Evolutionary conservation across 2,113 vertebrate genomes (phyloP).

Genomic region (Leucoraja erinaceus): DNA sequence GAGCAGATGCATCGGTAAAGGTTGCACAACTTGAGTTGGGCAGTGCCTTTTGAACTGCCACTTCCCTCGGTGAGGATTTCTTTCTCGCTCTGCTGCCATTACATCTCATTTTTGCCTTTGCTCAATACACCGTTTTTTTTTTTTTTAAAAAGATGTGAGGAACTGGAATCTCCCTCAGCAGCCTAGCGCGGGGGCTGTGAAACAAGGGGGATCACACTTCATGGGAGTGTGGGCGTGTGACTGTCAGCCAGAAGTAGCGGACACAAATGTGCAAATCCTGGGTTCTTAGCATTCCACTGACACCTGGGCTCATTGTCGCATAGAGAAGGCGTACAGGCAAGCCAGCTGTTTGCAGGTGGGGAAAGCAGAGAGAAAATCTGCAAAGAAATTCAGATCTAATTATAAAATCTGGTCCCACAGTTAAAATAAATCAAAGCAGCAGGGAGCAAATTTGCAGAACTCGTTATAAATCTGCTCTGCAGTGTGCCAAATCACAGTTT

Average conservation of each 20-base stretch:
- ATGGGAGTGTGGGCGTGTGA: neutral
- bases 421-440: neutral
- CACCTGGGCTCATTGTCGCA: neutral
- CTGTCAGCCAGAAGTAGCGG: neutral
- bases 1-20: too few species aligned
- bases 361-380: neutral
- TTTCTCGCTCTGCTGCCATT: neutral
- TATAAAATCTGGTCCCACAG: neutral
- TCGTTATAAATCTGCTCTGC: neutral
- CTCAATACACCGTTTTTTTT: neutral
- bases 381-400: neutral
- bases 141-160: neutral
- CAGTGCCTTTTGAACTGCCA: too few species aligned
- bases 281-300: neutral
- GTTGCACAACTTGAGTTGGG: too few species aligned
- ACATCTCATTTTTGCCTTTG: neutral
- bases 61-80: neutral
- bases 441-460: neutral
- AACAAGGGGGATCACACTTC: neutral
- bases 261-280: neutral
- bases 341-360: neutral
- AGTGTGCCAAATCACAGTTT: neutral
- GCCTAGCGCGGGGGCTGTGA: neutral
- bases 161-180: neutral
- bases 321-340: neutral